Evolutionary conservation across 2,113 vertebrate species (phyloP), one percentile per base, ranked within the genome.

Genomic region (Picathartes gymnocephalus): DNA sequence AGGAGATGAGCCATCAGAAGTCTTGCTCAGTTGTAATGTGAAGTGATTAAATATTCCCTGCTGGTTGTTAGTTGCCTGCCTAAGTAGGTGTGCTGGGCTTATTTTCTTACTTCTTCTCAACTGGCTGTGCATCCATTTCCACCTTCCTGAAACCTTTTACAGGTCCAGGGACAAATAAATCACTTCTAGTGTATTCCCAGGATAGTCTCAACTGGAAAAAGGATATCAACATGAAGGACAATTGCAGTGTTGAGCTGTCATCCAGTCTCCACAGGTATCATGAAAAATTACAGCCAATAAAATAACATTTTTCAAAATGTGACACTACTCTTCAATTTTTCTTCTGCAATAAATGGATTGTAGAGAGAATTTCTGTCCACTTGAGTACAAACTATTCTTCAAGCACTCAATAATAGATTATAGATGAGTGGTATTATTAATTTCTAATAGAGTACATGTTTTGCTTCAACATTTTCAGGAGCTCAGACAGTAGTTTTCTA

Each of bases 221-320:
- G 90, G 96, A 98, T 98, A 98, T 98, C 98, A 98, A 98, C 98
- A 98, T 98, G 99, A 99, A 99, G 99, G 98, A 99, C 98, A 98
- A 99, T 98, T 98, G 97, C 98, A 98, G 97, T 98, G 98, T 98
- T 98, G 98, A 97, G 97, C 98, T 99, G 99, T 99, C 99, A 99
- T 97, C 78, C 65, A 81, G 96, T 98, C 98, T 98, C 99, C 98
- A 97, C 97, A 97, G 98, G 98, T 98, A 98, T 97, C 92, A 92
- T 99, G 98, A 99, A 99, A 99, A 99, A 99, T 99, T 98, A 98
- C 98, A 97, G 97, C 96, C 98, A 98, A 99, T 99, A 98, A 99
- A 99, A 99, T 98, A 99, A 98, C 98, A 99, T 99, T 99, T 99
- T 99, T 99, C 99, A 99, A 98, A 98, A 97, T 96, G 97, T 98